phyloP scores from a whole-genome alignment of 2,797 vertebrate genomes.

The Gorsachius magnificus region DNA sequence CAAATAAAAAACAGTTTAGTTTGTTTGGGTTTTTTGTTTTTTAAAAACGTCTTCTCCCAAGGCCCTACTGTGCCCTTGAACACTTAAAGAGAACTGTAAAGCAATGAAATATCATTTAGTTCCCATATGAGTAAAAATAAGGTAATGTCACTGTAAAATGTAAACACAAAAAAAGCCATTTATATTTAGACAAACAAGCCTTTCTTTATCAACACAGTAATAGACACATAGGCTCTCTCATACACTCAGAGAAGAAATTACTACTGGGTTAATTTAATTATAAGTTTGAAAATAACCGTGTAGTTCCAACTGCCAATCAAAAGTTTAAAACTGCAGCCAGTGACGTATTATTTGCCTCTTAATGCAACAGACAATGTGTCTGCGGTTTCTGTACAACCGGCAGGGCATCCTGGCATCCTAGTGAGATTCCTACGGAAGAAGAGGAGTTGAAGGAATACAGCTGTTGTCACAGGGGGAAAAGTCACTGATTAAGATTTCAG shows the following conservation, averaged over 20 bases:
- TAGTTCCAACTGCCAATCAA: background rate
- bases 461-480: conserved; percentile 24
- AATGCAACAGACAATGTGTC: conserved; percentile 30
- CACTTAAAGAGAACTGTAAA: background rate
- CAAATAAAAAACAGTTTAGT: background rate
- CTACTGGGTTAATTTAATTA: conserved; percentile 16
- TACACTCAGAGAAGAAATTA: background rate
- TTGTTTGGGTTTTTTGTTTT: no score
- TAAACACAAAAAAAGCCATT: background rate
- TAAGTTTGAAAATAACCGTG: background rate
- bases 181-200: background rate
- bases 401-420: conserved; percentile 22
- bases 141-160: background rate
- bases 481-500: conserved; percentile 17
- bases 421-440: conserved; percentile 4
- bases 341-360: conserved; percentile 8
- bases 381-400: background rate
- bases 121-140: background rate
- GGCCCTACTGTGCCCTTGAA: background rate
- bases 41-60: background rate
- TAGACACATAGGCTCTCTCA: background rate
- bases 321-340: background rate
- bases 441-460: conserved; percentile 26
- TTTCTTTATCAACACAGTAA: conserved; percentile 18
- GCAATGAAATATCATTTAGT: background rate